phyloP scores from a whole-genome alignment of 2,113 vertebrate species.

The Aplodontia rufa region DNA sequence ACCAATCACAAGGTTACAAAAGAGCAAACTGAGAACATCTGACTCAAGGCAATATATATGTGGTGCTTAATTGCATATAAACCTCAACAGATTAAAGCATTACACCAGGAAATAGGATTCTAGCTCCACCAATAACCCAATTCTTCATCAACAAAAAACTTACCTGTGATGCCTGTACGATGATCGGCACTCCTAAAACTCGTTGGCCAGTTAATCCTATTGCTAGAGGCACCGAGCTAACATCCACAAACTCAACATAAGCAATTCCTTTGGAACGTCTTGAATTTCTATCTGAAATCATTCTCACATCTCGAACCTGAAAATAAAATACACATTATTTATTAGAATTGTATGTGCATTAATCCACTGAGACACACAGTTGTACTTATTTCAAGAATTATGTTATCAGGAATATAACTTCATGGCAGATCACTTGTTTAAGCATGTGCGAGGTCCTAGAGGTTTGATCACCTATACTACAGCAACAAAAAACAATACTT shows the following conservation, averaged over 20 bases:
- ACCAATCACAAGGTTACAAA: not conserved
- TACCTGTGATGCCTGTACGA: conserved; percentile 98
- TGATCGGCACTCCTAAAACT: conserved; percentile 97
- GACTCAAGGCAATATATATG: not conserved
- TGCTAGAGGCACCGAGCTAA: conserved; percentile 96
- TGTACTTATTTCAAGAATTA: not conserved
- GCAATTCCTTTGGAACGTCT: conserved; percentile 98
- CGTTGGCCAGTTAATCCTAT: conserved; percentile 97
- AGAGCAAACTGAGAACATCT: not conserved
- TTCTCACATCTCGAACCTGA: conserved; percentile 96
- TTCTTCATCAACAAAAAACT: not conserved
- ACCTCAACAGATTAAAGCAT: not conserved
- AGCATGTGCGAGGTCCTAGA: no score
- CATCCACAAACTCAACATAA: conserved; percentile 97
- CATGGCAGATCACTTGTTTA: no score
- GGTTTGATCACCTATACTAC: no score
- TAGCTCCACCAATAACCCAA: not conserved
- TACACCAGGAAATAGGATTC: not conserved
- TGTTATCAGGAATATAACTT: no score
- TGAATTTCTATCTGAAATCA: conserved; percentile 98
- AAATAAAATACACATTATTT: conserved; percentile 10
- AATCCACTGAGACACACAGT: not conserved
- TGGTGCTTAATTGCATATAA: not conserved
- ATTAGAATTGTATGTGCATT: not conserved
- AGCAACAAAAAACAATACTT: no score